Base-by-base conservation (phyloP, 1,140 invertebrate genomes). In the Lasioglossum albipes region DNA sequence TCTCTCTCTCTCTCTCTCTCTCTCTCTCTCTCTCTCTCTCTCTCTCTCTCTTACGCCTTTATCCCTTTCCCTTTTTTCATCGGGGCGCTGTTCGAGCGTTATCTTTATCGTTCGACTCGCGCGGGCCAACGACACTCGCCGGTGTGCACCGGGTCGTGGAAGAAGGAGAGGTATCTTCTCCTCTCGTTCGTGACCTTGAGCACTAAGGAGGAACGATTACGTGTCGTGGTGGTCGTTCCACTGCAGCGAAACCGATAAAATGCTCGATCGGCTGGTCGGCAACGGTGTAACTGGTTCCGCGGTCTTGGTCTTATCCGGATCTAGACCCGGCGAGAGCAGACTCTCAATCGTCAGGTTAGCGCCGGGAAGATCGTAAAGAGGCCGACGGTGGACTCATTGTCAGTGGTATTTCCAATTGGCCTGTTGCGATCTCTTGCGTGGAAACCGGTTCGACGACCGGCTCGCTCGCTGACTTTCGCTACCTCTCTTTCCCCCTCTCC, bases 341-440 rank as follows among this genome's bases (percentile, higher is more conserved):
- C n/a, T 41, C 22, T 49, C n/a, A 61, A 54, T 79, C 62, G 68
- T 71, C 36, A 57, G 83, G 70, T 64, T 52, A 72, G 72, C 76
- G 77, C 59, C 31, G 84, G 10, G 49, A 59, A 72, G 84, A 86
- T 86, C 80, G 75, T 80, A 86, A 86, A 83, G 78, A 76, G 84
- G 57, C 80, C 36, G 71, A 65, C 65, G 49, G 78, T 65, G 74
- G 75, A 82, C 85, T 87, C 80, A 84, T 87, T 87, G 85, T 87
- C 85, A 81, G 83, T 84, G 86, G 86, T 87, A 87, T 87, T 87
- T 87, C 86, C 86, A 87, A 87, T 87, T 87, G 84, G 81, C 85
- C 75, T 61, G 85, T 84, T 64, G 86, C 86, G 72, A 87, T 87
- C 81, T 87, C 74, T 70, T 27, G 67, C 76, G 83, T 66, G 79